Conservation (phyloP, 2,888 invertebrate species). For the Rhorus exstirpatorius region DNA sequence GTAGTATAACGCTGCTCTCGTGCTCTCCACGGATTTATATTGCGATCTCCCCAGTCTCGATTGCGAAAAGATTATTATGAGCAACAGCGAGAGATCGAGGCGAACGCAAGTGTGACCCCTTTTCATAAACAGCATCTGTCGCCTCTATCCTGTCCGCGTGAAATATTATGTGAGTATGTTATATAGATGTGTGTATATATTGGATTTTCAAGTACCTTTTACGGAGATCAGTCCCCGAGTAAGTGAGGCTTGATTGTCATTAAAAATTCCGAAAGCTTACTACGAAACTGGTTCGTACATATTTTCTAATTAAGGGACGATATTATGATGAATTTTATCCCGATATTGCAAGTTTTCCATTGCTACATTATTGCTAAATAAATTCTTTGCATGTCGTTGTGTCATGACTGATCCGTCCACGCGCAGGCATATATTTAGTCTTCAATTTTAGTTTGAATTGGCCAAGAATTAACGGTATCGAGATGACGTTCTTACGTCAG, state of each 20-base stretch:
- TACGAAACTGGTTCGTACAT: conserved; percentile 7
- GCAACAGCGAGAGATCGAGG: conserved; percentile 44
- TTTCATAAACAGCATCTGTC: conserved; percentile 51
- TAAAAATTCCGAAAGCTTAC: conserved; percentile 14
- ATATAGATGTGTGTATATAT: conserved; percentile 40
- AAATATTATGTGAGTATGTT: background rate
- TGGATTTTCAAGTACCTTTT: conserved; percentile 49
- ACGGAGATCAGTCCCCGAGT: background rate
- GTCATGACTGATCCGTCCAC: no score
- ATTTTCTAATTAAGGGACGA: background rate
- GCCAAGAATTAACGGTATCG: no score
- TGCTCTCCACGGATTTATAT: conserved; percentile 49
- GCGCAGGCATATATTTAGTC: no score
- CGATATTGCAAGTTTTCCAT: background rate
- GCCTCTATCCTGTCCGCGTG: conserved; percentile 35
- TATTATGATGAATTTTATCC: background rate
- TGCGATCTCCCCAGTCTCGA: conserved; percentile 64
- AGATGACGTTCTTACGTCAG: no score
- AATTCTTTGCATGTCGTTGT: background rate
- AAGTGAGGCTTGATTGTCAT: background rate
- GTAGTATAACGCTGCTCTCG: conserved; percentile 45
- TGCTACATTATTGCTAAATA: background rate
- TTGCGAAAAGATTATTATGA: conserved; percentile 70
- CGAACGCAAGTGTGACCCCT: conserved; percentile 70
- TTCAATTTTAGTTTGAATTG: no score